Percentiles rank a stretch among this genome's conserved stretches.
Conservation (phyloP, 2,797 vertebrate species). For the Esox masquinongy region DNA sequence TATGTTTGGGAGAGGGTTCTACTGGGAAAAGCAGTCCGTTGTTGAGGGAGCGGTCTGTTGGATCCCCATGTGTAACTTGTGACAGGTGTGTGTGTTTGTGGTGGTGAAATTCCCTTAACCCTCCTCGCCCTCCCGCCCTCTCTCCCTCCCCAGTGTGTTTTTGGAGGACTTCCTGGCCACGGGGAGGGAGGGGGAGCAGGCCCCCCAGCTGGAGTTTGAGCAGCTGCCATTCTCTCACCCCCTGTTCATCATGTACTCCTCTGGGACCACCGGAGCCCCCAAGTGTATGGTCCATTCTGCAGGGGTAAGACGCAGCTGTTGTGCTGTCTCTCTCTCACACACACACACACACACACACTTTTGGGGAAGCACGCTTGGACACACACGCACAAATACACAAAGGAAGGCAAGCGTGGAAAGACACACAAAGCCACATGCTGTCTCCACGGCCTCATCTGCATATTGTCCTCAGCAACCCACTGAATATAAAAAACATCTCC, state of each 20-base stretch:
- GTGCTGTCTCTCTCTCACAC: not conserved
- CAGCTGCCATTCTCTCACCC: constrained; percentile 94
- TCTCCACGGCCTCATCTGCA: not conserved
- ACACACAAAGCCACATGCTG: constrained; percentile 13
- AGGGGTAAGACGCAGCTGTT: constrained; percentile 79
- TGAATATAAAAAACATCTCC: not conserved
- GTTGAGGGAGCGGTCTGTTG: too few species aligned
- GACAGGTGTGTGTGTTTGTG: not conserved
- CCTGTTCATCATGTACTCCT: constrained; percentile 94
- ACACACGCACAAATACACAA: constrained; percentile 19
- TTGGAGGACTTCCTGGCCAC: constrained; percentile 89
- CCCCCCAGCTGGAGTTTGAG: constrained; percentile 95
- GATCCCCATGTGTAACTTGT: too few species aligned
- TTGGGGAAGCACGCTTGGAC: not conserved
- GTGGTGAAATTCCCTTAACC: not conserved
- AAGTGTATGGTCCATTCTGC: constrained; percentile 99
- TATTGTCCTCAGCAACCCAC: not conserved
- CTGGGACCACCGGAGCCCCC: constrained; percentile 93
- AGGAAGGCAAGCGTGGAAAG: not conserved
- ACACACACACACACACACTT: constrained; percentile 10
- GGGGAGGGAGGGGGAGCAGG: constrained; percentile 81
- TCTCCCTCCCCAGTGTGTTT: constrained; percentile 75
- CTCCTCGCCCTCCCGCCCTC: not conserved
- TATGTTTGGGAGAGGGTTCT: too few species aligned
- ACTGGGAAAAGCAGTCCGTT: too few species aligned